A percentile compares a stretch with the other conserved stretches of the same genome.
Evolutionary conservation across 2,113 vertebrate species (phyloP).

Genomic region (Chroicocephalus ridibundus): DNA sequence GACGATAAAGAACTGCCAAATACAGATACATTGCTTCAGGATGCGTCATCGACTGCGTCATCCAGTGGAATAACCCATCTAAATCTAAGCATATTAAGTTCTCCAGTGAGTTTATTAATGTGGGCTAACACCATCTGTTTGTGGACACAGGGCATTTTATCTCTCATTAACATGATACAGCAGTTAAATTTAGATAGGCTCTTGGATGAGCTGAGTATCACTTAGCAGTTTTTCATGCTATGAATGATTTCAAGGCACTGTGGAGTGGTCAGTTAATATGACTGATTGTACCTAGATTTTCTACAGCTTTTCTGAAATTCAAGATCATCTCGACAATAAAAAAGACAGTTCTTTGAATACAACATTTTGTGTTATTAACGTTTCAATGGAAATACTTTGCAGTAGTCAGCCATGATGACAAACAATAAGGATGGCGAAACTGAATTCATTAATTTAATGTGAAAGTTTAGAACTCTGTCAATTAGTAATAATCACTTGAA

Average conservation of each 20-base stretch:
- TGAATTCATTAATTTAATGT: not conserved
- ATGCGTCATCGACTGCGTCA: slow-evolving; percentile 23
- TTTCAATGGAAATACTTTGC: not conserved
- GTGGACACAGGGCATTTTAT: slow-evolving; percentile 4
- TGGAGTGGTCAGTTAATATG: not conserved
- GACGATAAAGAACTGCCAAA: not conserved
- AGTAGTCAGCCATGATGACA: not conserved
- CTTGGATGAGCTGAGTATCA: not conserved
- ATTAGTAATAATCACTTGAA: not conserved
- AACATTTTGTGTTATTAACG: not conserved
- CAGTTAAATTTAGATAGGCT: slow-evolving; percentile 50
- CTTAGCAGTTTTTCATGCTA: not conserved
- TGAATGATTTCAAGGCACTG: not conserved
- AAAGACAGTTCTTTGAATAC: not conserved
- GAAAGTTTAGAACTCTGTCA: not conserved
- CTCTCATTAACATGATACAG: not conserved
- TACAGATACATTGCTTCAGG: not conserved
- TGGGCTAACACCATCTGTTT: slow-evolving; percentile 64
- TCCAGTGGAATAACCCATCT: slow-evolving; percentile 42
- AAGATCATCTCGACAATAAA: not conserved
- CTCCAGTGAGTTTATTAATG: slow-evolving; percentile 49
- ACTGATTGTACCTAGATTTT: not conserved
- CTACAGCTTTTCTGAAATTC: not conserved
- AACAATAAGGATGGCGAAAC: not conserved
- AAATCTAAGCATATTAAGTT: slow-evolving; percentile 65